Evolutionary conservation across 2,797 vertebrate genomes (phyloP), one percentile per base, ranked within the genome.

Genomic region (Microctenopoma lineatum): DNA sequence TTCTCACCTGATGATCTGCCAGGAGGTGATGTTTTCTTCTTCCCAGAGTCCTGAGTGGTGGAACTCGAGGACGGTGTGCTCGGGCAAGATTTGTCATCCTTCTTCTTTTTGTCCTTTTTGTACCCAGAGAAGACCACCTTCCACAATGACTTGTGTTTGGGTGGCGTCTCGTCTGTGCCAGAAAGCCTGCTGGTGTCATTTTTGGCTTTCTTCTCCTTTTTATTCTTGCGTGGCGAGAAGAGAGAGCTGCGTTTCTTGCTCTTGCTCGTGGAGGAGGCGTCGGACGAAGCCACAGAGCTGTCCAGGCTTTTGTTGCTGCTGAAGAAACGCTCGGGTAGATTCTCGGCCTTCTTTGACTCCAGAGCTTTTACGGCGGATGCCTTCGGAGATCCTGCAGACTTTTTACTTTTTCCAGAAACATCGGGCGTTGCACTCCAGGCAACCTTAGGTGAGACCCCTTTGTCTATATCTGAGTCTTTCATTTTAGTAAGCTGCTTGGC

Each of bases 51-150:
- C 81, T 94, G 94, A 0, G 97, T 96, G 83, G 95, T 94, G 68
- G 94, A 94, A 29, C 96, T 97, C 13, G 97, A 98, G 0, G 97
- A 98, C 0, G 96, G 95, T 0, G 97, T 97, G 89, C 97, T 98
- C 0, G 95, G 94, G 75, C 94, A 96, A 0, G 96, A 97, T 77
- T 94, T 98, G 15, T 96, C 93, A 0, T 97, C 96, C 82, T 97
- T 98, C 84, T 97, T 98, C 93, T 98, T 99, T 73, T 96, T 98
- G 90, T 99, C 98, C 86, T 96, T 99, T 87, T 97, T 98, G 88
- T 98, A 97, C 3, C 98, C 96, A 0, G 97, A 98, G 89, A 98
- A 99, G 51, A 99, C 97, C 0, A 96, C 94, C 81, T 98, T 99
- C 98, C 98, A 99, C 63, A 99, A 70, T 0, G 97, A 99, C 87